phyloP scores from a whole-genome alignment of 35 echinoderm and acorn worm species.

The Anneissia japonica region DNA sequence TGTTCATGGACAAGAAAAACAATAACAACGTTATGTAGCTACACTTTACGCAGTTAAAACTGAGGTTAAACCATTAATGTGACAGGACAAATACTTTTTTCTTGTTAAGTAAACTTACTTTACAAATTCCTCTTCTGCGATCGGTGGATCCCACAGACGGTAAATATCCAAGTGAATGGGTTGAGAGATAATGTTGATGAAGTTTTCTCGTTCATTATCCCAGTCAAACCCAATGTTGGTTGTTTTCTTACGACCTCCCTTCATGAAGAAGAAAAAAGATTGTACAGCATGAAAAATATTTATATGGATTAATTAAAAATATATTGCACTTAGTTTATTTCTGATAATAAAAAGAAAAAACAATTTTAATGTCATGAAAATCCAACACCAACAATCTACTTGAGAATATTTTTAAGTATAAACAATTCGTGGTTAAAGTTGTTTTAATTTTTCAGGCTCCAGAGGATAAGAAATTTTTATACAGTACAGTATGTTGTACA shows the following conservation, averaged over 20 bases:
- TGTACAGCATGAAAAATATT: no score
- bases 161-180: conserved; percentile 66
- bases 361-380: no score
- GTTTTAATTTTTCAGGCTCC: neutral
- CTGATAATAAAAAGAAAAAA: no score
- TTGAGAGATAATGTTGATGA: conserved; percentile 54
- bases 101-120: conserved; percentile 94
- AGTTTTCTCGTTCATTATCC: conserved; percentile 76
- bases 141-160: conserved; percentile 83
- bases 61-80: no score
- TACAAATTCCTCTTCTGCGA: conserved; percentile 91
- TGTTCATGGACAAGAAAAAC: no score
- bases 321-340: no score
- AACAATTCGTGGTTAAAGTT: neutral
- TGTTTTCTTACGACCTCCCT: conserved; percentile 56
- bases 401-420: neutral
- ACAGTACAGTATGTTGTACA: neutral
- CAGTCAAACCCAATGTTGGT: conserved; percentile 51
- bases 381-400: neutral
- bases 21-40: no score
- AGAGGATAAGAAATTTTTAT: no score
- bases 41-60: no score
- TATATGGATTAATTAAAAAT: no score
- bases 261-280: conserved; percentile 18
- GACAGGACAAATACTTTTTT: no score